phyloP scores from a whole-genome alignment of 92 coral and sea anemone species.

The Blastomussa wellsi region DNA sequence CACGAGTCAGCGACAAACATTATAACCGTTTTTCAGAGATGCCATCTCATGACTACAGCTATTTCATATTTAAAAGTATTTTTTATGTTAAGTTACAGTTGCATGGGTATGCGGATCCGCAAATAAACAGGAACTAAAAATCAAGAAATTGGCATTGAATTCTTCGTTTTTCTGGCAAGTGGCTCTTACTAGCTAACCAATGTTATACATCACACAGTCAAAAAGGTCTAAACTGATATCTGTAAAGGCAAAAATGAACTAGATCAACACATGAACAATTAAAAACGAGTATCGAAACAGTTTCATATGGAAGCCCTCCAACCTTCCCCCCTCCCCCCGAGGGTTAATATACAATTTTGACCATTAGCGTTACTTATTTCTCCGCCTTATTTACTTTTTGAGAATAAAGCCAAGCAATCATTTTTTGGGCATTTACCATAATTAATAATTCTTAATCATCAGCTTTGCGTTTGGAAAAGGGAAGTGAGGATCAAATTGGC shows the following conservation, averaged over 20 bases:
- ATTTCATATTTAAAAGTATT: too few species aligned
- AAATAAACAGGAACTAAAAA: background rate
- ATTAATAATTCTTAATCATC: background rate
- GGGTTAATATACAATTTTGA: background rate
- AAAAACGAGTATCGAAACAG: background rate
- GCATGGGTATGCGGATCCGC: too few species aligned
- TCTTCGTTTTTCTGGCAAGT: background rate
- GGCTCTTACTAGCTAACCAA: background rate
- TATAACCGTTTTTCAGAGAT: too few species aligned
- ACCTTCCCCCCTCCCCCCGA: background rate
- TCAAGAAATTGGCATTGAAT: background rate
- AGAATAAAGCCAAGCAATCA: background rate
- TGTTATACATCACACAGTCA: background rate
- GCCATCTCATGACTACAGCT: too few species aligned
- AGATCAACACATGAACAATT: background rate
- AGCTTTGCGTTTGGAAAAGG: background rate
- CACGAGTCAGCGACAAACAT: too few species aligned
- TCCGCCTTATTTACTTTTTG: background rate
- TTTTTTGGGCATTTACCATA: background rate
- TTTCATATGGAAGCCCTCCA: too few species aligned
- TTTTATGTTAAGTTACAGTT: too few species aligned
- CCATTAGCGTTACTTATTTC: background rate
- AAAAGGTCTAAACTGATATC: background rate
- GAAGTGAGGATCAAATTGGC: background rate
- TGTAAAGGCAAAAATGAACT: background rate